A percentile compares a stretch with the other conserved stretches of the same genome.
phyloP scores from a whole-genome alignment of 2,797 vertebrate genomes.

The Trematomus bernacchii region DNA sequence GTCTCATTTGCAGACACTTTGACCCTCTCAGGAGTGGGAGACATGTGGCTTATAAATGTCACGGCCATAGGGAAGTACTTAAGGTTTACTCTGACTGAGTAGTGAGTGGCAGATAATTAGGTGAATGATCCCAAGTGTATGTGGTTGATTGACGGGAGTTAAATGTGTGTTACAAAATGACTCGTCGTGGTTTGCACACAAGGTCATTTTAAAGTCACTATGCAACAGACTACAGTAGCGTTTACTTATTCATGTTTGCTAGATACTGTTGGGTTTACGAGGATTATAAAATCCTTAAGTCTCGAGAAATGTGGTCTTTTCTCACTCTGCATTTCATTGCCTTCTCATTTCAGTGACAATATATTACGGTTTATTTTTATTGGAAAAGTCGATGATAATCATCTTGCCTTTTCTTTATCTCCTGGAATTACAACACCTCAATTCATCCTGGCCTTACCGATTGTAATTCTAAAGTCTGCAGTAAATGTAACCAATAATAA shows the following conservation, averaged over 20 bases:
- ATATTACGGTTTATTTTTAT: conserved; percentile 2
- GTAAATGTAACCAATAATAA: neutral
- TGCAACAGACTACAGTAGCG: neutral
- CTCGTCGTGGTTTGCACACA: neutral
- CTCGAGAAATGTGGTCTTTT: neutral
- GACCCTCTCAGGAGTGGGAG: conserved; percentile 34
- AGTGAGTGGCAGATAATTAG: conserved; percentile 43
- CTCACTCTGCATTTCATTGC: conserved; percentile 9
- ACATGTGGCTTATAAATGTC: conserved; percentile 69
- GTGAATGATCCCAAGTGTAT: conserved; percentile 32
- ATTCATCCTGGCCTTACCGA: no score
- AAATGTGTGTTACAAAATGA: conserved; percentile 8
- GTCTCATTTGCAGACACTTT: conserved; percentile 32
- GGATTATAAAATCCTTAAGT: neutral
- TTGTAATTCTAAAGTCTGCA: neutral
- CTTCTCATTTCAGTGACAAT: neutral
- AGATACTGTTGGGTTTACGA: neutral
- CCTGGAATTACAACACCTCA: neutral
- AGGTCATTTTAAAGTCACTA: conserved; percentile 44
- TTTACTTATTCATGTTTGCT: neutral
- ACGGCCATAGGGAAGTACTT: conserved; percentile 27
- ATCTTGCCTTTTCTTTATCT: conserved; percentile 10
- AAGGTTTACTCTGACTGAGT: conserved; percentile 29
- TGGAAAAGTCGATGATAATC: neutral
- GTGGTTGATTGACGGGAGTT: conserved; percentile 20